Evolutionary conservation across 2,888 invertebrate genomes (phyloP).

Genomic region (Leucoptera coffeella): DNA sequence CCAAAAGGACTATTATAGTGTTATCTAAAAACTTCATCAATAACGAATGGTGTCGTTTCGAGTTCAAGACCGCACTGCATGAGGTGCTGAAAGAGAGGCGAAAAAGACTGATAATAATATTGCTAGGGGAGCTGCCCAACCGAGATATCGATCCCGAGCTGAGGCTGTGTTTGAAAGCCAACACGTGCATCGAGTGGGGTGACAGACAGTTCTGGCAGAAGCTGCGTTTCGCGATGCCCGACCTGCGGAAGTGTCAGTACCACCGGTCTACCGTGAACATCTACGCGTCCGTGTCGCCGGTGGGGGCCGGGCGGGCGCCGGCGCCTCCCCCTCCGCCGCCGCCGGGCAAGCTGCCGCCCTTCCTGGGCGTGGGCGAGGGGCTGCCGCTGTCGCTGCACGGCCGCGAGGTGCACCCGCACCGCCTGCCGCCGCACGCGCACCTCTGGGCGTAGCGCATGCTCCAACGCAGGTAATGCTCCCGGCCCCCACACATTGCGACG

Average conservation of each 20-base stretch:
- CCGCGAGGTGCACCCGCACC: constrained; percentile 35
- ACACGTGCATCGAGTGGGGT: constrained; percentile 89
- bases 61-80: constrained; percentile 89
- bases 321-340: constrained; percentile 58
- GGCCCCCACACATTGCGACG: constrained; percentile 28
- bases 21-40: constrained; percentile 89
- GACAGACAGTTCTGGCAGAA: constrained; percentile 97
- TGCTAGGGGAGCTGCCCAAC: constrained; percentile 84
- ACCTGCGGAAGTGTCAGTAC: constrained; percentile 61
- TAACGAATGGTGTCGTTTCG: constrained; percentile 93
- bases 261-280: constrained; percentile 65
- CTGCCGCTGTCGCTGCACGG: constrained; percentile 35
- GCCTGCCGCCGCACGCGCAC: constrained; percentile 60
- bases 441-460: constrained; percentile 76
- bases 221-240: constrained; percentile 85
- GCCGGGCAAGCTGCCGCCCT: constrained; percentile 57
- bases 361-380: constrained; percentile 44
- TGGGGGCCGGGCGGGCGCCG: constrained; percentile 49
- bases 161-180: constrained; percentile 81
- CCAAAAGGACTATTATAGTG: constrained; percentile 83
- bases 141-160: constrained; percentile 88
- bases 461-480: constrained; percentile 55
- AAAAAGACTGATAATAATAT: constrained; percentile 82
- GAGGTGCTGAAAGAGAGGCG: constrained; percentile 83
- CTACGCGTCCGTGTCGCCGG: constrained; percentile 60